Evolutionary conservation across 2,797 vertebrate genomes (phyloP), one percentile per base, ranked within the genome.

Genomic region (Melanotaenia parkinsoni): DNA sequence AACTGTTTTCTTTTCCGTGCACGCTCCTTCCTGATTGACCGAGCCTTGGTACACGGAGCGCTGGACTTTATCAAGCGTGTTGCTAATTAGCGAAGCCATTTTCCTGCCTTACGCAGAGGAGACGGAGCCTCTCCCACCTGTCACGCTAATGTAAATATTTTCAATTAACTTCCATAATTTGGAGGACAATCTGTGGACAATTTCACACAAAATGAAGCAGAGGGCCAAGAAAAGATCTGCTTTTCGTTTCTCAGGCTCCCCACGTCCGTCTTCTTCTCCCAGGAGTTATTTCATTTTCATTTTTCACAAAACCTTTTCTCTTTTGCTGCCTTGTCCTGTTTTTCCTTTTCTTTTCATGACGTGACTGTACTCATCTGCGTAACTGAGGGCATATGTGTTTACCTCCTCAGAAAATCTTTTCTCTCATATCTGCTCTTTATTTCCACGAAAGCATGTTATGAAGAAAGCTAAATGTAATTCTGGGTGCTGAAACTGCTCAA

Each of bases 121-220:
- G 67, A 69, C 79, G 50, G 78, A 83, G 30, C 79, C 77, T 68
- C 72, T 79, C 75, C 79, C 63, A 63, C 75, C 77, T 77, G 83
- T 92, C 88, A 91, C 45, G 50, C 84, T 90, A 90, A 92, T 86
- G 81, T 90, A 93, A 94, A 94, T 93, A 93, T 89, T 87, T 93
- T 89, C 76, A 91, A 86, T 91, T 91, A 87, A 76, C 79, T 85
- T 85, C 75, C 75, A 74, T 79, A 86, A 91, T 89, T 90, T 90
- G 78, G 83, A 89, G 78, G 79, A 90, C 87, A 88, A 88, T 78
- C 76, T 87, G 87, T 90, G 91, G 86, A 81, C 80, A 86, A 60
- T 93, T 86, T 94, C 89, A 89, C 76, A 85, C 74, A 20, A 81
- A 87, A 82, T 50, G 53, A 84, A 89, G 83, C 35, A 1, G 59